Conservation (phyloP, 23 tunicate genomes). For the Pegea sp. region DNA sequence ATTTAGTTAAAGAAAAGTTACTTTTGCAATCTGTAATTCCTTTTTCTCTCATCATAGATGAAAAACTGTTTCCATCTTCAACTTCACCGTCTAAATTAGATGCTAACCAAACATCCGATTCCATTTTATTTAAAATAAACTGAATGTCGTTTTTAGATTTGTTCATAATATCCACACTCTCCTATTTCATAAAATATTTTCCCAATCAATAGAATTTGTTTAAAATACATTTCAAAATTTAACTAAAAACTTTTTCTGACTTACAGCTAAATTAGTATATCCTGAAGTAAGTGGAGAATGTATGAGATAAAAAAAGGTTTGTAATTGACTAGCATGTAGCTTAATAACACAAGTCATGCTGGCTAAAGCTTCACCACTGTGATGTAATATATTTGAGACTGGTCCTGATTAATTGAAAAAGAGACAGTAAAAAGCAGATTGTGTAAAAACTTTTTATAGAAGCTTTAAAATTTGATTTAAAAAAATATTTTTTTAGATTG, state of each 20-base stretch:
- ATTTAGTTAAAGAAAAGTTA: no score
- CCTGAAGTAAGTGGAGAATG: slow-evolving; percentile 54
- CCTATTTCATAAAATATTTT: no score
- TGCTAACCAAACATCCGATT: no score
- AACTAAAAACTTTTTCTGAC: neutral
- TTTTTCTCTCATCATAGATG: neutral
- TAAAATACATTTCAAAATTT: neutral
- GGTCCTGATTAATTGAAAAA: slow-evolving; percentile 58
- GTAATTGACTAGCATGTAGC: slow-evolving; percentile 25
- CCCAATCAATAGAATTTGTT: no score
- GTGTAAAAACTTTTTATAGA: no score
- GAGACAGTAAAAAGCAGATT: no score
- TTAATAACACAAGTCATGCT: slow-evolving; percentile 46
- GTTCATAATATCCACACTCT: no score
- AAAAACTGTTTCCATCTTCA: slow-evolving; percentile 3
- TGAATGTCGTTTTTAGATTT: no score
- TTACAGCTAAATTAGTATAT: slow-evolving; percentile 25
- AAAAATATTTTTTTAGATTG: no score
- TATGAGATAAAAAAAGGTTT: slow-evolving; percentile 12
- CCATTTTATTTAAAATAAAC: no score
- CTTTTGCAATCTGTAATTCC: no score
- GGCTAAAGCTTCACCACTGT: slow-evolving; percentile 26
- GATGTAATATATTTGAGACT: slow-evolving; percentile 35
- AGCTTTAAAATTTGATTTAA: no score
- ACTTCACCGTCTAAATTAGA: slow-evolving; percentile 5